Base-by-base conservation (phyloP, 2,888 invertebrate species). In the Drosophila mulleri region DNA sequence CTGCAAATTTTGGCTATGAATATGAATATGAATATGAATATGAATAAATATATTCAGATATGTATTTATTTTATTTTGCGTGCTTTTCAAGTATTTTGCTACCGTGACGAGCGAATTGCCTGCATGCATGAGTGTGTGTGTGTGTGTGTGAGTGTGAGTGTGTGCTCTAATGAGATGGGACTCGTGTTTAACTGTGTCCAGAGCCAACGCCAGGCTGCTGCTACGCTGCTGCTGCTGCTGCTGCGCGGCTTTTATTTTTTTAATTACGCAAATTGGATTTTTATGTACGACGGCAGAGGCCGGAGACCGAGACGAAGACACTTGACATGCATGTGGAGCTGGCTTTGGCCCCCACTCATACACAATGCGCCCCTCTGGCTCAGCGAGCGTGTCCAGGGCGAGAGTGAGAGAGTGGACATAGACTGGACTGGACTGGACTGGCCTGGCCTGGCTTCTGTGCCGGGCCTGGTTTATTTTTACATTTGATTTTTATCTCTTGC, bases 181-280 rank as follows among this genome's bases (percentile, higher is more conserved):
- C 74, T 67, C 72, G 79, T 68, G 64, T 78, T 81, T 72, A 62
- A 62, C 67, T 41, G 48, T 47, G 67, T 78, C 67, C 83, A 59
- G 72, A 50, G 66, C 50, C 62, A 85, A 67, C 65, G 44, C 63
- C 64, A 44, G 50, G 60, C 76, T 58, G 53, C 50, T 54, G 47
- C 44, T 48, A 26, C 20, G 47, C 44, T 26, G 26, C 26, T 7
- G 26, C 26, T 26, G 26, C 23, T 48, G 47, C 23, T 48, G 48
- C 35, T 41, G 58, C 47, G 68, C 58, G 59, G 74, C 72, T 87
- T 78, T 84, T 83, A 73, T 83, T 83, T 86, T 85, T 86, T 86
- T 86, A 86, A 86, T 86, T 86, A 86, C 86, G 88, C 83, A 86
- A 90, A 86, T 86, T 90, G 86, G 90, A 89, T 90, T 86, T 86